phyloP scores from a whole-genome alignment of 1,140 invertebrate species.

The Eumaeus atala region DNA sequence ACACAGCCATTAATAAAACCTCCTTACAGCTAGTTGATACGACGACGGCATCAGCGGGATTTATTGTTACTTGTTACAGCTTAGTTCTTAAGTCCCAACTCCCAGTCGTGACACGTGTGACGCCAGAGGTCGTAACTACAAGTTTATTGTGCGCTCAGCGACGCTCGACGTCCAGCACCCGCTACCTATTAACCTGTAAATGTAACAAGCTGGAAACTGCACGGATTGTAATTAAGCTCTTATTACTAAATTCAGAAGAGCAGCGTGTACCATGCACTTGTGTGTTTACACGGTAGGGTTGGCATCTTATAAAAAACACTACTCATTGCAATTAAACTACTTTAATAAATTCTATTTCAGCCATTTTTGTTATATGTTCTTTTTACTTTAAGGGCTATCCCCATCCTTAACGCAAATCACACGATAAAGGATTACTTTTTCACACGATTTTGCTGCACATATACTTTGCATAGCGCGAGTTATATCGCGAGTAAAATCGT shows the following conservation, averaged over 20 bases:
- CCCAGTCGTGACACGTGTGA: slow-evolving; percentile 16
- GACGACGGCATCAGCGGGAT: slow-evolving; percentile 27
- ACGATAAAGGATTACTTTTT: too few relatives aligned
- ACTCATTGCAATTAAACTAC: too few relatives aligned
- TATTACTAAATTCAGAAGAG: slow-evolving; percentile 8
- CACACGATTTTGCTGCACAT: too few relatives aligned
- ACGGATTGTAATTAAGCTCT: slow-evolving; percentile 16
- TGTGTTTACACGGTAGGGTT: not conserved
- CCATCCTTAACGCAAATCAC: too few relatives aligned
- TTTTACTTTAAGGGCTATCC: too few relatives aligned
- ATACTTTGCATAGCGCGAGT: too few relatives aligned
- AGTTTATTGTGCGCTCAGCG: slow-evolving; percentile 29
- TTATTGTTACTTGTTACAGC: slow-evolving; percentile 26
- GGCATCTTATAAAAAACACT: not conserved
- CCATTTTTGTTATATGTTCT: too few relatives aligned
- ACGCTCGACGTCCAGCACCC: slow-evolving; percentile 19
- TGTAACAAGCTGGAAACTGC: slow-evolving; percentile 16
- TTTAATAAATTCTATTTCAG: too few relatives aligned
- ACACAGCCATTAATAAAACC: slow-evolving; percentile 22
- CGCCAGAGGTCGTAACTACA: slow-evolving; percentile 34
- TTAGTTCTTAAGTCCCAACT: slow-evolving; percentile 15
- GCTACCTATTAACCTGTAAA: slow-evolving; percentile 23
- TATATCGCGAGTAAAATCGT: too few relatives aligned
- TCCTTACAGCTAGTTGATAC: slow-evolving; percentile 15
- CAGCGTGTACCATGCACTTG: not conserved